Evolutionary conservation across 2,797 vertebrate species (phyloP), one percentile per base, ranked within the genome.

Genomic region (Potorous gilbertii): DNA sequence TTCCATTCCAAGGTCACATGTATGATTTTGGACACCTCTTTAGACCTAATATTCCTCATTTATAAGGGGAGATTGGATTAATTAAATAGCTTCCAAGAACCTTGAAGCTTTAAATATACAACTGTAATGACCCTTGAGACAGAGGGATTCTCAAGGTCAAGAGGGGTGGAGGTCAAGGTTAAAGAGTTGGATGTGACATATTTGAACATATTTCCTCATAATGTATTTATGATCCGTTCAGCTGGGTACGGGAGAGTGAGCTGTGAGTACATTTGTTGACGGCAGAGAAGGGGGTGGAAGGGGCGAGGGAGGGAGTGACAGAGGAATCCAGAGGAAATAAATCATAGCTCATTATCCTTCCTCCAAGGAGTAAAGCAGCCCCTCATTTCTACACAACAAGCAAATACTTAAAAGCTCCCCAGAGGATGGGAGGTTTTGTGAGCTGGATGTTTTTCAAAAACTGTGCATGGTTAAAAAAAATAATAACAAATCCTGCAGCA

Each of bases 301-400:
- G 93, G 96, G 94, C 97, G 96, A 97, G 97, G 95, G 97, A 94
- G 97, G 97, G 96, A 96, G 97, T 54, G 96, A 97, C 96, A 95
- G 96, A 96, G 97, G 97, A 92, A 96, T 98, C 98, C 98, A 97
- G 97, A 98, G 96, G 98, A 98, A 98, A 98, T 99, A 98, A 99
- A 99, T 99, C 99, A 98, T 97, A 98, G 98, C 94, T 98, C 98
- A 98, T 98, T 98, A 99, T 98, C 96, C 98, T 98, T 97, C 97
- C 97, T 98, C 98, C 97, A 97, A 97, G 98, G 97, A 98, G 98
- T 99, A 98, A 98, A 99, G 98, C 97, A 97, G 97, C 95, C 97
- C 95, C 98, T 98, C 97, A 97, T 98, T 98, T 98, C 98, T 97
- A 97, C 98, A 98, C 96, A 96, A 97, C 97, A 97, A 97, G 97